Base-by-base conservation (phyloP, 2,888 invertebrate genomes). In the Ganaspis brasiliensis region DNA sequence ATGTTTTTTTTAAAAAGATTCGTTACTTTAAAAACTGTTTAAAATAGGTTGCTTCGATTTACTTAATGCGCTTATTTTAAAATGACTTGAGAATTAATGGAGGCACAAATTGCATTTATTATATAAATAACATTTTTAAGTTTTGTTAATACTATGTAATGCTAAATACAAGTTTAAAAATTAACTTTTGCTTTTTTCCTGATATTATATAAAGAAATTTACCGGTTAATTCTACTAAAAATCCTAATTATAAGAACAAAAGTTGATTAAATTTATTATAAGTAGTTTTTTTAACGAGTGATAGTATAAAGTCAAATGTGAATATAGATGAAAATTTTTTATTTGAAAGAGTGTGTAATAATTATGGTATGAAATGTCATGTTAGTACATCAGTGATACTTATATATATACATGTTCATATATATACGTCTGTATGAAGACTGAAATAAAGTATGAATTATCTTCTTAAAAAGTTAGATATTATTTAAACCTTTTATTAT, bases 381-480 rank as follows among this genome's bases (percentile, higher is more conserved):
- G n/a, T 45, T 26, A 12, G 67, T 45, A 45, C 19, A 52, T 45
- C 24, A 45, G 24, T 24, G 24, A 21, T n/a, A 63, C 14, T n/a
- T 1, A 35, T 0, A 16, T 31, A 35, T 35, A 49, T 16, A 52
- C 19, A 52, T 52, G 16, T 52, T 52, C 52, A n/a, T 67, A n/a
- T 40, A 21, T 37, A 63, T 45, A 67, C n/a, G 67, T n/a, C 40
- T 67, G 45, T 24, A 67, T 67, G 24, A n/a, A 24, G 14, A 26
- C 24, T 67, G 37, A 8, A 24, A 40, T 24, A 67, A 67, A 67
- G 56, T 56, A 56, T 56, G 14, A 67, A 21, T 21, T 45, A 4
- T 67, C 67, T 67, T 26, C 24, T 21, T 45, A 67, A 63, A 14
- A 45, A 9, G 21, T n/a, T 40, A 40, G 12, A 10, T 12, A 61